Evolutionary conservation across 1,140 invertebrate genomes (phyloP).

Genomic region (Anastrepha obliqua): DNA sequence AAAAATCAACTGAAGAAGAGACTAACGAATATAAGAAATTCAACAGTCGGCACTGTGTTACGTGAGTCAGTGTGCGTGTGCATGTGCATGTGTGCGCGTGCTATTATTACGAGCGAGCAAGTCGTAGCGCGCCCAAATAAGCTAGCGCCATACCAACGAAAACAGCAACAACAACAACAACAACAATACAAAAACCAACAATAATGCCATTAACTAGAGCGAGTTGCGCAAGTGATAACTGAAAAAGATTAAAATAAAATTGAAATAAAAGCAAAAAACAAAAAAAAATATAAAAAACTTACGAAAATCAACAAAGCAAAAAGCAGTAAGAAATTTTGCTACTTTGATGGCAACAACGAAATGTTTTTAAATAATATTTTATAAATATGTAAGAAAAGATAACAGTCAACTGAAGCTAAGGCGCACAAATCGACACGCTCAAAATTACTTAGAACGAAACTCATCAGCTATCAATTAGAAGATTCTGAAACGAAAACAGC

Average conservation of each 20-base stretch:
- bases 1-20: not conserved
- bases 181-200: not conserved
- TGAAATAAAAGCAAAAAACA: not conserved
- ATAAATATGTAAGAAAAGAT: not conserved
- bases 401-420: too few relatives aligned
- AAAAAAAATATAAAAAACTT: conserved; percentile 1
- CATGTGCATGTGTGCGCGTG: conserved; percentile 6
- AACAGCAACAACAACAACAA: not conserved
- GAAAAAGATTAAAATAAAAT: not conserved
- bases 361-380: not conserved
- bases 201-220: conserved; percentile 6
- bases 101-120: conserved; percentile 1
- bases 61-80: not conserved
- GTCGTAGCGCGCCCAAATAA: conserved; percentile 25
- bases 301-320: not conserved
- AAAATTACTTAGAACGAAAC: too few relatives aligned
- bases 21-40: not conserved
- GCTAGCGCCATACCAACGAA: not conserved
- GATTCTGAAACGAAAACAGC: too few relatives aligned
- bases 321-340: not conserved
- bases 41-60: not conserved
- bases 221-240: conserved; percentile 36
- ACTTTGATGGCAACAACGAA: not conserved
- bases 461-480: too few relatives aligned
- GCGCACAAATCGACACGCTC: too few relatives aligned